Conservation (phyloP, 2,113 vertebrate species). For the Sorex fumeus region DNA sequence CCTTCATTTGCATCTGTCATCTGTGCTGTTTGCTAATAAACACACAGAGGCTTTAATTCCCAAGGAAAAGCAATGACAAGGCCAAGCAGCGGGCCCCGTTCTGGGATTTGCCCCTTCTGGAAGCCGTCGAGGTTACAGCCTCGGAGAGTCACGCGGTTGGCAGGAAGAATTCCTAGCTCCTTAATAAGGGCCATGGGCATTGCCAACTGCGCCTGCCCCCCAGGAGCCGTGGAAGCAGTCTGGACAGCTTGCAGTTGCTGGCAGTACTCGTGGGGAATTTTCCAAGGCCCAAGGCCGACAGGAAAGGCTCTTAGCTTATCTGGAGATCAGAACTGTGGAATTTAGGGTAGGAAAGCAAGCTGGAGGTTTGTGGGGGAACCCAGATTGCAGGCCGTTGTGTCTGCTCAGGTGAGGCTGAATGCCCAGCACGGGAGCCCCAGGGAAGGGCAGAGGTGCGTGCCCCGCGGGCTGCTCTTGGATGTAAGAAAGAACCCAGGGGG, state of each 20-base stretch:
- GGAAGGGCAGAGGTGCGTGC: not conserved
- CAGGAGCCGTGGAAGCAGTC: not conserved
- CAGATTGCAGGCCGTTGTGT: not conserved
- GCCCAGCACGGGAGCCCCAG: not conserved
- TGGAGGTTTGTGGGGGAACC: not conserved
- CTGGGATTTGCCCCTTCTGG: not conserved
- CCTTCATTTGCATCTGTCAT: slow-evolving; percentile 9
- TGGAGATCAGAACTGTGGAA: not conserved
- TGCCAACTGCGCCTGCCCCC: not conserved
- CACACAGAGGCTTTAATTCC: not conserved
- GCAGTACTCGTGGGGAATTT: not conserved
- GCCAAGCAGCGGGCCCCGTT: not conserved
- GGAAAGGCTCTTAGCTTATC: not conserved
- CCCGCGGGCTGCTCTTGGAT: not conserved
- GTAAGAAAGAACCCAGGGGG: not conserved
- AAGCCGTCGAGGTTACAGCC: not conserved
- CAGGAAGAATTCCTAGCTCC: not conserved
- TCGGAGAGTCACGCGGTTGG: not conserved
- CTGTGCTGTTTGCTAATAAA: slow-evolving; percentile 7
- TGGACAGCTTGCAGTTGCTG: not conserved
- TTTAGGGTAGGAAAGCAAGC: not conserved
- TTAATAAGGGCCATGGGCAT: not conserved
- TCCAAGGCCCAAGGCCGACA: not conserved
- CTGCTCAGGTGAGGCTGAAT: not conserved
- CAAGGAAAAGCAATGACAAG: slow-evolving; percentile 15